Evolutionary conservation across 2,113 vertebrate species (phyloP).

Genomic region (Nycticryphes semicollaris): DNA sequence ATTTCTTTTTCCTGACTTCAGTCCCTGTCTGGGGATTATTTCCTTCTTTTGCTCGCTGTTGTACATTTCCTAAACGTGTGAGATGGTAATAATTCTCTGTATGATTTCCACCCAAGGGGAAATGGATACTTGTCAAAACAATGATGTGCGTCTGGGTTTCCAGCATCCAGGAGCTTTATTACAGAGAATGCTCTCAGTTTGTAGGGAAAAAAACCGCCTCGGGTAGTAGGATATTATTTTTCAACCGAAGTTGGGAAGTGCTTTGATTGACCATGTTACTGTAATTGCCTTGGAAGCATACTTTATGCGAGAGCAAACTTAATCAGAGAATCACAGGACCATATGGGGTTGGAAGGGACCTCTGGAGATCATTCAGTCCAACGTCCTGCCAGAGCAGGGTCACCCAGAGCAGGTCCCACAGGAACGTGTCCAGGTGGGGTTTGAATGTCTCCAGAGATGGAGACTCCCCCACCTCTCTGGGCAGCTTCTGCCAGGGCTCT

Average conservation of each 20-base stretch:
- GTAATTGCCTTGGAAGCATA: not conserved
- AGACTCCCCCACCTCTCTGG: too few species aligned
- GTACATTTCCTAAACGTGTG: not conserved
- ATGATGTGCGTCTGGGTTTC: not conserved
- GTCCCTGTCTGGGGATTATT: not conserved
- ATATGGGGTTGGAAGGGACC: too few species aligned
- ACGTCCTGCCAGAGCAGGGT: too few species aligned
- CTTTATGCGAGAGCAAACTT: not conserved
- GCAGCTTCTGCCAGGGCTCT: too few species aligned
- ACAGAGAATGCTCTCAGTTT: not conserved
- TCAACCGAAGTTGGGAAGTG: not conserved
- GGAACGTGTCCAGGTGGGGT: too few species aligned
- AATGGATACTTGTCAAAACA: conserved; percentile 37
- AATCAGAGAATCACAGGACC: not conserved
- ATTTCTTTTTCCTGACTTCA: not conserved
- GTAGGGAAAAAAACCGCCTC: not conserved
- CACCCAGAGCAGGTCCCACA: too few species aligned
- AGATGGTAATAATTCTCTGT: not conserved
- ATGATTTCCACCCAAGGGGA: conserved; percentile 42
- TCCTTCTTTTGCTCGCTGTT: not conserved
- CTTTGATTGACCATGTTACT: not conserved
- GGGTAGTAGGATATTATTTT: not conserved
- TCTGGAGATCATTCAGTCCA: too few species aligned
- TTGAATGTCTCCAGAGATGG: too few species aligned
- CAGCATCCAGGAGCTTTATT: not conserved